Percentiles rank a stretch among this genome's conserved stretches.
These are phyloP conservation scores for Gila robusta DNA, from an alignment of 2,797 vertebrate genomes.

Conservation along the genomic window DNA sequence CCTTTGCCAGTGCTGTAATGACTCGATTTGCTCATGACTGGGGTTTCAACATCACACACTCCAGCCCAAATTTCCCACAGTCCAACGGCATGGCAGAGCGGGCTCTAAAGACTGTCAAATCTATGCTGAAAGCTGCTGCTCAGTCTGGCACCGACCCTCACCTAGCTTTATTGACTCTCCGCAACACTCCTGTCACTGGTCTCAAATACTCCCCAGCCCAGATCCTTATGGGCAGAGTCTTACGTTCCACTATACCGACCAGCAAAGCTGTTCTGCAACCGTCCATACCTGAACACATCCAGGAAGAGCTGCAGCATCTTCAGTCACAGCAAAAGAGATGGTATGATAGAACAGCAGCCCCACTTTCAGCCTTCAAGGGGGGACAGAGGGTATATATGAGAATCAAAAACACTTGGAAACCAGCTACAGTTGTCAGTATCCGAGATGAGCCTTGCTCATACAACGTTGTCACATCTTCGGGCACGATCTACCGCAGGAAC, in stretches of 20 bases:
- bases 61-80: not conserved
- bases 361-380: not conserved
- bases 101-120: too few species aligned
- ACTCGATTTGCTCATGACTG: not conserved
- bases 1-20: slow-evolving; percentile 19
- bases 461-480: not conserved
- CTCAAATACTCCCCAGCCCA: slow-evolving; percentile 26
- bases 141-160: not conserved
- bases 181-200: slow-evolving; percentile 27
- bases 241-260: not conserved
- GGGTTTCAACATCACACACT: slow-evolving; percentile 27
- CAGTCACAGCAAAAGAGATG: too few species aligned
- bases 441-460: not conserved
- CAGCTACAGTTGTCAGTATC: not conserved
- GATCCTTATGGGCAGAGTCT: slow-evolving; percentile 31
- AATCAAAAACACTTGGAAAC: not conserved
- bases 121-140: not conserved
- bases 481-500: not conserved
- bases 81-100: not conserved
- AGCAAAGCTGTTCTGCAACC: not conserved
- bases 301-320: too few species aligned
- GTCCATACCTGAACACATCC: not conserved
- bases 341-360: not conserved
- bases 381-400: not conserved
- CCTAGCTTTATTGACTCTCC: not conserved